Base-by-base conservation (phyloP, 2,888 invertebrate species). In the Xiphydria camelus region DNA sequence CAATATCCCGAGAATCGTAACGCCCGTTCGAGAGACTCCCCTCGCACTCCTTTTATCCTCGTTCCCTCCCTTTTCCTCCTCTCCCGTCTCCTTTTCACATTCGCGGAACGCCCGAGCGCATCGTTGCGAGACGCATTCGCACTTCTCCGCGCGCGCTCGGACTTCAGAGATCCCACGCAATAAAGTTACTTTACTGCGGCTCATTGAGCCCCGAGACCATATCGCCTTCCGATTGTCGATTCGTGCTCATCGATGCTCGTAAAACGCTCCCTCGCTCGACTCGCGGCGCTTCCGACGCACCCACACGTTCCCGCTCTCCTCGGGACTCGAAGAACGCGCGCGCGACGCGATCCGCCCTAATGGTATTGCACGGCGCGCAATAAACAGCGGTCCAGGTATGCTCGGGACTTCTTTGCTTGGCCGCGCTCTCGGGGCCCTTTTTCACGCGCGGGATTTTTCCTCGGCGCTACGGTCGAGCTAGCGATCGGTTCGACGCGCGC, bases 171-270 rank as follows among this genome's bases (percentile, higher is more conserved):
- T 45, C 45, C 41, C 35, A 23, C 53, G n/a, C n/a, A n/a, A n/a
- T n/a, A 59, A 61, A 62, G 43, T 54, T 46, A 36, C 51, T 62
- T 62, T 63, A 62, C 51, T 51, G 47, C 55, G 49, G 45, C 50
- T 62, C 61, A 59, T 62, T 54, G 59, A 55, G 51, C 49, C 45
- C 50, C 46, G 15, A 38, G 38, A 44, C 48, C n/a, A n/a, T 52
- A 61, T 62, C 53, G 53, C 47, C 56, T 52, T 51, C 55, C 61
- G 55, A 63, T 63, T 57, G 60, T 59, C 56, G 63, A 64, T 61
- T 53, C 54, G 50, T 47, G 54, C 53, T 59, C 54, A 52, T 52
- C 48, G 55, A 23, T 37, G 45, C 45, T 64, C 62, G 54, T 64
- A 64, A 64, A 64, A 55, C 7, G 32, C 18, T 38, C 26, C 4